Evolutionary conservation across 2,113 vertebrate genomes (phyloP).

Genomic region (Tursiops truncatus): DNA sequence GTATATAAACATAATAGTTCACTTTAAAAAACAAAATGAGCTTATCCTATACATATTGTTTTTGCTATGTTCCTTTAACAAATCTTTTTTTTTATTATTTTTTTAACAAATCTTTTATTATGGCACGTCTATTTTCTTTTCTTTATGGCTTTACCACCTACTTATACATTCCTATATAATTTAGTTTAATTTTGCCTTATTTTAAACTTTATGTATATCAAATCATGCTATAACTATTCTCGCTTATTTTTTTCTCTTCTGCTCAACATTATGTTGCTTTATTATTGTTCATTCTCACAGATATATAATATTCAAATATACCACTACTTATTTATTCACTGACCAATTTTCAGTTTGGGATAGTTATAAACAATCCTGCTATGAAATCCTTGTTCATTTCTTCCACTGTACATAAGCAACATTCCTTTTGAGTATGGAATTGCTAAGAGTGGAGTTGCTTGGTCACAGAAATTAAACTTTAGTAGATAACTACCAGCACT

Average conservation of each 20-base stretch:
- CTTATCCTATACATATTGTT: not conserved
- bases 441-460: not conserved
- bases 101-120: too few relatives aligned
- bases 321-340: not conserved
- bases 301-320: not conserved
- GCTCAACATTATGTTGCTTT: not conserved
- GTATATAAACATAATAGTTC: not conserved
- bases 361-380: not conserved
- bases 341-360: not conserved
- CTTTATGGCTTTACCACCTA: not conserved
- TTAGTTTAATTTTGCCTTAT: not conserved
- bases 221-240: not conserved
- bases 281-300: not conserved
- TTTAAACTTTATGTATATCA: not conserved
- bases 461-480: constrained; percentile 1
- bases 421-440: not conserved
- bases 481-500: not conserved
- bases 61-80: not conserved
- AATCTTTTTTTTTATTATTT: not conserved
- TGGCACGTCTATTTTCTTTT: not conserved
- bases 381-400: not conserved
- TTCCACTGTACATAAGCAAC: not conserved
- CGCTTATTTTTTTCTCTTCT: not conserved
- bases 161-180: not conserved
- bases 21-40: not conserved